phyloP scores from a whole-genome alignment of 2,113 vertebrate genomes.

The Actenoides hombroni region DNA sequence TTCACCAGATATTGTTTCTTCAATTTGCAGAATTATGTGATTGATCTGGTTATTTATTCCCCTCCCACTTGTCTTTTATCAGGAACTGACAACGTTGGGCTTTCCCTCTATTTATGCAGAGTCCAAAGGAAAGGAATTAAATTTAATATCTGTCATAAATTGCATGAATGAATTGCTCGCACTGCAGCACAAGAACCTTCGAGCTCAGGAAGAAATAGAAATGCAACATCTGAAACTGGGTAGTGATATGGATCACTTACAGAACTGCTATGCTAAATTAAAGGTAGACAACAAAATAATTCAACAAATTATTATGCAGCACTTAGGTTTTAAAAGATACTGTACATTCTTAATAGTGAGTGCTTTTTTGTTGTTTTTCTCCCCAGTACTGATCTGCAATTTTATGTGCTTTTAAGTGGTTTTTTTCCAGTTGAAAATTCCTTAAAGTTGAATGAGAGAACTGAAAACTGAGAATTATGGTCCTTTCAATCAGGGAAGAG shows the following conservation, averaged over 20 bases:
- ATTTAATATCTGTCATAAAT: constrained; percentile 82
- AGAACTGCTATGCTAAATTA: constrained; percentile 87
- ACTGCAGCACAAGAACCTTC: constrained; percentile 83
- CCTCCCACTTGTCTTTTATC: constrained; percentile 2
- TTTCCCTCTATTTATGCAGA: constrained; percentile 83
- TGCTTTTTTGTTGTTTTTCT: background rate
- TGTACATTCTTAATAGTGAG: background rate
- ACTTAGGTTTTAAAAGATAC: background rate
- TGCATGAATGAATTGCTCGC: constrained; percentile 88
- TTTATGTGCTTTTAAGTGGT: background rate
- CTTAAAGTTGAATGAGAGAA: background rate
- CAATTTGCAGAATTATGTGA: background rate
- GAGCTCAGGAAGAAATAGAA: constrained; percentile 86
- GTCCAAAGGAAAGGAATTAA: constrained; percentile 78
- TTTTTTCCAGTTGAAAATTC: background rate
- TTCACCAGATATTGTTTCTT: background rate
- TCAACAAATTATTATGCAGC: background rate
- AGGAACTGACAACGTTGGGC: constrained; percentile 89
- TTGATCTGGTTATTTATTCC: background rate
- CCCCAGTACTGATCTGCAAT: background rate
- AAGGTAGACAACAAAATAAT: constrained; percentile 77
- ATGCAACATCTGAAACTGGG: constrained; percentile 86
- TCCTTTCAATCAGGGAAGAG: background rate
- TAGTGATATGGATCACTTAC: constrained; percentile 89
- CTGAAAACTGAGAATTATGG: background rate